Evolutionary conservation across 2,113 vertebrate species (phyloP), one percentile per base, ranked within the genome.

Genomic region (Corvus moneduloides): DNA sequence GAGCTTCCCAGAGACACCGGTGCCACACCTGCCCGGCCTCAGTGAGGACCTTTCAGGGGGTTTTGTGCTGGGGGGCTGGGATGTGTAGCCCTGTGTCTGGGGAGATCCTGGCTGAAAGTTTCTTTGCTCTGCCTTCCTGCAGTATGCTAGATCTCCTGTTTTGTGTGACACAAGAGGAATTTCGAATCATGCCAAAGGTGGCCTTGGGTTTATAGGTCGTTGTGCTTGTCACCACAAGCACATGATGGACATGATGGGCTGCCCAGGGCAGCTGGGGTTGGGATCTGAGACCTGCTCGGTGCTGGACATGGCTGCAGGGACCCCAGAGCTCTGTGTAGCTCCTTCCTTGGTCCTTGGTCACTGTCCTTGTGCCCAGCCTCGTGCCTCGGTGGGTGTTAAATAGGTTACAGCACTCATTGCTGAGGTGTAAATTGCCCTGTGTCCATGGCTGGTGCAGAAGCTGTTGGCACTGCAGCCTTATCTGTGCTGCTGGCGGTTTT

Each of bases 201-300:
- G 15, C 12, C 0, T 23, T 8, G 20, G 44, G 39, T 63, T 49
- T 54, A 0, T 1, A 28, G 35, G n/a, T 33, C 0, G 2, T 32
- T 30, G 0, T 3, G 8, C 17, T 46, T 11, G 11, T n/a, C n/a
- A n/a, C n/a, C n/a, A n/a, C n/a, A n/a, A n/a, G n/a, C n/a, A n/a
- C n/a, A n/a, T n/a, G n/a, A n/a, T n/a, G n/a, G 4, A 22, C 1
- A 6, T 2, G 46, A 46, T 1, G 43, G 11, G 8, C 41, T 67
- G 71, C 41, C 39, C 13, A n/a, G 52, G 62, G 43, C 8, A 8
- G 28, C 14, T 6, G 12, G 11, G 46, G 6, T 1, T 8, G 22
- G 30, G 62, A 16, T 33, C 35, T 19, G 39, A 24, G 56, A n/a
- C 16, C 35, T 39, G 21, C 33, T 13, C 13, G 5, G 16, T 15